These are phyloP conservation scores for Aphidius gifuensis DNA, from an alignment of 1,140 invertebrate species.

Conservation along the genomic window DNA sequence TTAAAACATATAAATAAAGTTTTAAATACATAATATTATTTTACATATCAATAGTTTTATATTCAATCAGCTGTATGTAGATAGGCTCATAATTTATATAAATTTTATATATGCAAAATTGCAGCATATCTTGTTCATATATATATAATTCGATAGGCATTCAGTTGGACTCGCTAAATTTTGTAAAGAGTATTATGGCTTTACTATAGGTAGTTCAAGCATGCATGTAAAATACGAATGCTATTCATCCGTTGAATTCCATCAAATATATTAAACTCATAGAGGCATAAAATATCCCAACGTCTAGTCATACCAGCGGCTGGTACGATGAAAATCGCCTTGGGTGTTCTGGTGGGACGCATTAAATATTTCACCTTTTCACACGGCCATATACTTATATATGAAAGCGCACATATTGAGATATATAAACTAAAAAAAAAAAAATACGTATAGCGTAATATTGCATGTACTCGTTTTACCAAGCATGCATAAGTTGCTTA, in stretches of 20 bases:
- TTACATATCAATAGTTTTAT: no score
- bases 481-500: constrained; percentile 16
- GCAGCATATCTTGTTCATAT: no score
- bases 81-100: no score
- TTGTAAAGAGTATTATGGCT: no score
- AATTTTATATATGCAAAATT: no score
- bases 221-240: constrained; percentile 8
- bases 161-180: no score
- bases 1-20: no score
- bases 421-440: not conserved
- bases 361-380: constrained; percentile 25
- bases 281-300: constrained; percentile 22
- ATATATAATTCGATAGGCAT: no score
- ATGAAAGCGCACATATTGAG: not conserved
- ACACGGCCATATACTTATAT: constrained; percentile 14
- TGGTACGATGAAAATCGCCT: constrained; percentile 15
- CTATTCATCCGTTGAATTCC: constrained; percentile 27
- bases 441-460: not conserved
- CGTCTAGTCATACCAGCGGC: constrained; percentile 6
- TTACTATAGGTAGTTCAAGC: no score
- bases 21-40: no score
- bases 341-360: constrained; percentile 12
- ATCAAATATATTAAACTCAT: constrained; percentile 30
- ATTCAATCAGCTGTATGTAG: no score
- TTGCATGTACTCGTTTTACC: constrained; percentile 11